phyloP scores from a whole-genome alignment of 2,888 invertebrate species.

The Unio pictorum region DNA sequence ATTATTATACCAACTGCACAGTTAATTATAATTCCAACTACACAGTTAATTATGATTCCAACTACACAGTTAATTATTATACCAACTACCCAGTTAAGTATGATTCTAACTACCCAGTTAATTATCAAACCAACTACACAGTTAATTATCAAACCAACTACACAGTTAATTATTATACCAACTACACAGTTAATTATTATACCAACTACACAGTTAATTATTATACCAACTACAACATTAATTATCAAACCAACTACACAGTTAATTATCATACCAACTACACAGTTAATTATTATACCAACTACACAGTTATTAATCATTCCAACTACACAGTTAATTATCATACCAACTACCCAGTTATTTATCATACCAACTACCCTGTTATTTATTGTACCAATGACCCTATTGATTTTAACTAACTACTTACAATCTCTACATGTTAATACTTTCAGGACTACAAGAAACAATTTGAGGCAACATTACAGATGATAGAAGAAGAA shows the following conservation, averaged over 20 bases:
- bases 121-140: no score
- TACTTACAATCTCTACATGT: background rate
- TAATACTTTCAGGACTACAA: slow-evolving; percentile 59
- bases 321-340: background rate
- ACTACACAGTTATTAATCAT: no score
- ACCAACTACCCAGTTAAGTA: no score
- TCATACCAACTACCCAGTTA: background rate
- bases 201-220: no score
- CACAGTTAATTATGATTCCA: background rate
- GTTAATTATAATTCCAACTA: no score
- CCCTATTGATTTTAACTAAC: background rate
- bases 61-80: no score
- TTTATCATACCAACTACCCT: background rate
- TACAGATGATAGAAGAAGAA: slow-evolving; percentile 59
- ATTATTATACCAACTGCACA: background rate
- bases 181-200: background rate
- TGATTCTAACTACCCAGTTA: no score
- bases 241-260: background rate
- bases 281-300: background rate
- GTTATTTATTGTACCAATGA: background rate
- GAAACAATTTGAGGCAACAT: slow-evolving; percentile 51
- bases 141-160: background rate
- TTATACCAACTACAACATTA: background rate
- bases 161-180: background rate
- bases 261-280: background rate